These are phyloP conservation scores for Fulica atra DNA, from an alignment of 2,113 vertebrate species.

Conservation along the genomic window DNA sequence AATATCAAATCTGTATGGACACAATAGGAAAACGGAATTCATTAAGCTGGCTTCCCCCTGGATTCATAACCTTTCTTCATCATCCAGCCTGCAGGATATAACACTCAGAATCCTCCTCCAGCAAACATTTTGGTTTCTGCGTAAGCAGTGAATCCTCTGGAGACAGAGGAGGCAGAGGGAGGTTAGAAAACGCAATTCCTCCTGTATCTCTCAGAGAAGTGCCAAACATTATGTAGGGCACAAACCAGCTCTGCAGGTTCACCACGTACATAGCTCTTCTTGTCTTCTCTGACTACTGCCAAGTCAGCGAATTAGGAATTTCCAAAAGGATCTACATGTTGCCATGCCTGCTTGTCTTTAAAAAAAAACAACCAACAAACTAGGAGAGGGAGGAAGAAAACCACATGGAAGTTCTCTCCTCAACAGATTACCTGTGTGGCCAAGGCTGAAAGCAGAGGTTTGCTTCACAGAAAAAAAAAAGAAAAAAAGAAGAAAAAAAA, in stretches of 20 bases:
- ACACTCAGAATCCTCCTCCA: not conserved
- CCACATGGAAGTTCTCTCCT: not conserved
- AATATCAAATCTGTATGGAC: not conserved
- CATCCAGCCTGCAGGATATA: not conserved
- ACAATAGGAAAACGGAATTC: not conserved
- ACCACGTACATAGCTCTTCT: not conserved
- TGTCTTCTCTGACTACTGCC: not conserved
- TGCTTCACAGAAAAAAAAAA: not conserved
- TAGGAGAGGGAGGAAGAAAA: not conserved
- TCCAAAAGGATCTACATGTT: not conserved
- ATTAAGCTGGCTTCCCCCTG: not conserved
- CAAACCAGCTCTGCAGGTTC: not conserved
- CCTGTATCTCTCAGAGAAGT: not conserved
- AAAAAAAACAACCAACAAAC: not conserved
- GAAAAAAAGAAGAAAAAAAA: not conserved
- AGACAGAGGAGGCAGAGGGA: not conserved
- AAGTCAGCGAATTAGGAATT: not conserved
- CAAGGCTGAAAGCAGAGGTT: not conserved
- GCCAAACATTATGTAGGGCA: not conserved
- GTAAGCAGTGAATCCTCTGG: slow-evolving; percentile 1
- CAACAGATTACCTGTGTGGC: not conserved
- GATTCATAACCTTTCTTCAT: not conserved
- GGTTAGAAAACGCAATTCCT: not conserved
- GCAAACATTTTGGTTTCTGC: not conserved
- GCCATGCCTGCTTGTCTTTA: not conserved